Base-by-base conservation (phyloP, 2,113 vertebrate genomes). In the Malurus cyaneus region DNA sequence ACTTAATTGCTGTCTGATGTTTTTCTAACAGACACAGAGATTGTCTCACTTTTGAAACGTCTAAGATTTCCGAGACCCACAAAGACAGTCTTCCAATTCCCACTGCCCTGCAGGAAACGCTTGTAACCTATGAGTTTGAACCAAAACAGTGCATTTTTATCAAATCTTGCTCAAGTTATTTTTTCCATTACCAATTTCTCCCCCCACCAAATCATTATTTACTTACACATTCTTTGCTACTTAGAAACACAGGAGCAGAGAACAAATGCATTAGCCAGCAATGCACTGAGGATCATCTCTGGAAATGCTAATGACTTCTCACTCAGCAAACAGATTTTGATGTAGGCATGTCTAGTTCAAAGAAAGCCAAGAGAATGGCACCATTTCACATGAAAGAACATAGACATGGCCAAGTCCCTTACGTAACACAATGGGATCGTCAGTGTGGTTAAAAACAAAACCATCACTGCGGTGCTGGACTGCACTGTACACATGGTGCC, bases 161-260 rank as follows among this genome's bases (percentile, higher is more conserved):
- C 69, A 84, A 92, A 83, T 72, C 69, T 81, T 80, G 46, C 82
- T 95, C 66, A 86, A 88, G 86, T 42, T 91, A 67, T 88, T 94
- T 95, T 94, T 96, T 92, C 89, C 92, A 88, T 93, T 88, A 92
- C 71, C 39, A 41, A 23, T 86, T 72, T 80, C 67, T 80, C 32
- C 29, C 60, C 52, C 24, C 14, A 5, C 12, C 12, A 23, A 65
- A 89, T 70, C 52, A 60, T 77, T 93, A 91, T 91, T 96, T 91
- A 76, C 74, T 94, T 94, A 82, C 85, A 93, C 87, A 94, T 95
- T 94, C 93, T 88, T 96, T 62, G 79, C 92, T 94, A 96, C 89
- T 96, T 96, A 86, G 93, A 95, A 91, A 95, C 66, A 61, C 47
- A 49, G 71, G 56, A 76, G 80, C 25, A 69, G 77, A 89, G 91